Conservation (phyloP, 2,113 vertebrate species). For the Aphyosemion australe region DNA sequence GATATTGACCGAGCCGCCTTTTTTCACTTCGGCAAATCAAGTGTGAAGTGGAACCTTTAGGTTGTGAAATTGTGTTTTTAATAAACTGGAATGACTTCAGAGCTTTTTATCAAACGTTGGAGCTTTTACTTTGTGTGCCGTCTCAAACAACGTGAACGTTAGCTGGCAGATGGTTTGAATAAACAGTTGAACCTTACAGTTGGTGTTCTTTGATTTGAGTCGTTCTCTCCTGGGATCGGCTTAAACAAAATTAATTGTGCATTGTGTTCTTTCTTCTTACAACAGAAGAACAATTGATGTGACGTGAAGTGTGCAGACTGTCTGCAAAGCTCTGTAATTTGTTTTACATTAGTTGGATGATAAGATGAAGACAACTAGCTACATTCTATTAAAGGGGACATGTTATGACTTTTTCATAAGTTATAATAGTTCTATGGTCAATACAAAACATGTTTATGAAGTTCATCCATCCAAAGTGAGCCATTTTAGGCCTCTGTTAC, state of each 20-base stretch:
- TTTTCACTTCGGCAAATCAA: conserved; percentile 40
- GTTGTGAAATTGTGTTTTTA: conserved; percentile 55
- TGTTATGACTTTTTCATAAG: too few relatives aligned
- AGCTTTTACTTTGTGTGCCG: conserved; percentile 43
- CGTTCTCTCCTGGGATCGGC: conserved; percentile 13
- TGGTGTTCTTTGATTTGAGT: conserved; percentile 20
- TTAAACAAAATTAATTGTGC: conserved; percentile 15
- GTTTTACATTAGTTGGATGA: conserved; percentile 3
- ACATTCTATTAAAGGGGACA: background rate
- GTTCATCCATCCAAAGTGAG: too few relatives aligned
- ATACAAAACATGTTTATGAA: too few relatives aligned
- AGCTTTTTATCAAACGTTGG: conserved; percentile 39
- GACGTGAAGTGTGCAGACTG: background rate
- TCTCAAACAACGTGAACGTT: conserved; percentile 23
- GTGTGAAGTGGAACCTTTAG: conserved; percentile 65
- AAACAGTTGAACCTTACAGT: conserved; percentile 15
- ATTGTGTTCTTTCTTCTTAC: conserved; percentile 4
- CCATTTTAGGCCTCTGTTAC: too few relatives aligned
- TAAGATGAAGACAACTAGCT: background rate
- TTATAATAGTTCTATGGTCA: too few relatives aligned
- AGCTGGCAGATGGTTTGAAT: conserved; percentile 32
- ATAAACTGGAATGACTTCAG: conserved; percentile 47
- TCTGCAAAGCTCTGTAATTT: background rate
- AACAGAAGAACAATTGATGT: conserved; percentile 4
- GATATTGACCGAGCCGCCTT: conserved; percentile 45